A percentile compares a stretch with the other conserved stretches of the same genome.
phyloP scores from a whole-genome alignment of 2,888 invertebrate species.

The Tortrix viridana region DNA sequence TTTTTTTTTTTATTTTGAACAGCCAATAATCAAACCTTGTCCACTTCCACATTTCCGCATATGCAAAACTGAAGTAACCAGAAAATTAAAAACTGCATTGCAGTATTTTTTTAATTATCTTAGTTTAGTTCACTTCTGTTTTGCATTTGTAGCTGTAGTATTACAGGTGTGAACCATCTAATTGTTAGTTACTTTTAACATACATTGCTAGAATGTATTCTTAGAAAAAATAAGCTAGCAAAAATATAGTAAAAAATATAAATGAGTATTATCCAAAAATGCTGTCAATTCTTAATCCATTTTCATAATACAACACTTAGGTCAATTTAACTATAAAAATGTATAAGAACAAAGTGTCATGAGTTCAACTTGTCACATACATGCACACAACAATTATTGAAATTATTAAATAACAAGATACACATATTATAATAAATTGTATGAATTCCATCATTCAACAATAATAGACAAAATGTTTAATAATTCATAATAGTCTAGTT shows the following conservation, averaged over 20 bases:
- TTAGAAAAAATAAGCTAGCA: slow-evolving; percentile 1
- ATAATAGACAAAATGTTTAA: slow-evolving; percentile 22
- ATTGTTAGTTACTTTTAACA: not conserved
- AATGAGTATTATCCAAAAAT: slow-evolving; percentile 30
- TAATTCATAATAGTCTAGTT: slow-evolving; percentile 19
- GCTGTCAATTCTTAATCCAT: not conserved
- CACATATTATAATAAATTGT: slow-evolving; percentile 36
- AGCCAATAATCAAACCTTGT: too few species aligned
- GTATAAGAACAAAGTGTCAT: slow-evolving; percentile 19
- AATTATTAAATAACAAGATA: slow-evolving; percentile 34
- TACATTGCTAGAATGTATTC: slow-evolving; percentile 2
- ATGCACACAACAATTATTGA: slow-evolving; percentile 15
- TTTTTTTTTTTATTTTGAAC: too few species aligned
- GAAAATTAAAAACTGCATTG: too few species aligned
- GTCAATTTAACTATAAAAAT: slow-evolving; percentile 17
- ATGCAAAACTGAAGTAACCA: too few species aligned
- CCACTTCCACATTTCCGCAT: too few species aligned
- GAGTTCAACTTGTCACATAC: slow-evolving; percentile 12
- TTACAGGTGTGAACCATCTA: too few species aligned
- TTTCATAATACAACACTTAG: slow-evolving; percentile 6
- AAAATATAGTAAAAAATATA: not conserved
- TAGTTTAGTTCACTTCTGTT: too few species aligned
- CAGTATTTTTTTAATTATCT: too few species aligned
- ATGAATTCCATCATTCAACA: slow-evolving; percentile 32
- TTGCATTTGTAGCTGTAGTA: too few species aligned